Conservation (phyloP, 2,797 vertebrate species). For the Tragelaphus oryx region DNA sequence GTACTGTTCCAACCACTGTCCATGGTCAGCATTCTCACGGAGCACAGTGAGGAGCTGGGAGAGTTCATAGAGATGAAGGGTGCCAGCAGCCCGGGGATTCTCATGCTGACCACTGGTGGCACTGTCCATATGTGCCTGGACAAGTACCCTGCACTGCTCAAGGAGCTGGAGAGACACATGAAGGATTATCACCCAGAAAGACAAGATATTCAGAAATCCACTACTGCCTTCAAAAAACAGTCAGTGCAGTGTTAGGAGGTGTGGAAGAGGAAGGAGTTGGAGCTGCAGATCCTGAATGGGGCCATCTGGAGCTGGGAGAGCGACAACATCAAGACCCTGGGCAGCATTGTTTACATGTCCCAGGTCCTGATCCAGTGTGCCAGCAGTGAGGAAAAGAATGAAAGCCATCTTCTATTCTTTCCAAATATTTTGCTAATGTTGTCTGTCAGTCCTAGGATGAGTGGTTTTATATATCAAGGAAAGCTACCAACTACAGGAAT, state of each 20-base stretch:
- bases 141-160: no score
- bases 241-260: conserved; percentile 94
- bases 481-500: conserved; percentile 94
- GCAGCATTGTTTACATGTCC: conserved; percentile 94
- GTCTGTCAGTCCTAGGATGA: conserved; percentile 98
- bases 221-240: no score
- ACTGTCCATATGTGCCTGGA: no score
- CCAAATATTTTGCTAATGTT: conserved; percentile 95
- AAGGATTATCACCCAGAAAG: no score
- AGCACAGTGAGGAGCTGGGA: no score
- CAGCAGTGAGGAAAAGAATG: conserved; percentile 96
- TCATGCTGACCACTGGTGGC: no score
- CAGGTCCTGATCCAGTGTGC: conserved; percentile 94
- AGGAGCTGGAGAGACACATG: no score
- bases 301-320: conserved; percentile 96
- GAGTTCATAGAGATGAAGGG: no score
- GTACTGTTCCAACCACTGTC: no score
- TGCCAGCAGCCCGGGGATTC: no score
- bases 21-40: no score
- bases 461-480: conserved; percentile 98
- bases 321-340: conserved; percentile 94
- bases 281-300: conserved; percentile 96
- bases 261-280: conserved; percentile 95
- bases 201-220: no score
- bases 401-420: conserved; percentile 97